Base-by-base conservation (phyloP, 2,113 vertebrate genomes). In the Ascaphus truei region DNA sequence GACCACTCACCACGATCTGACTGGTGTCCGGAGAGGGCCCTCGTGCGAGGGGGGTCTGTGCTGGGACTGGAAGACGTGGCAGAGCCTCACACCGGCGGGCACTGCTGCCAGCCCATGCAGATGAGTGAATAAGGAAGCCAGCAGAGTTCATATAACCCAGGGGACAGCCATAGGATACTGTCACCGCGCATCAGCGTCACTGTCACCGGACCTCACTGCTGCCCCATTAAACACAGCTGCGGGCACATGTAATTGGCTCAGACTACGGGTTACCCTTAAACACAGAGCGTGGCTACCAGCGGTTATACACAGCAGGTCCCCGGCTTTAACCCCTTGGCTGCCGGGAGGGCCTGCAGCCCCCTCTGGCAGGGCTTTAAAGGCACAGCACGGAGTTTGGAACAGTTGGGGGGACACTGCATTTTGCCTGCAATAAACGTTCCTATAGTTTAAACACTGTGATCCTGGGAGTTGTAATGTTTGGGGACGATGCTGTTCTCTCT, bases 121-220 rank as follows among this genome's bases (percentile, higher is more conserved):
- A 71, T 71, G 67, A 71, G 67, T 71, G 61, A 71, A 71, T 71
- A 71, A 71, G 67, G 59, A 71, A 71, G 67, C 45, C 67, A 37
- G 67, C 45, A 61, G 67, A 71, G 67, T 71, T 71, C 67, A 71
- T 57, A 71, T 71, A 71, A 71, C 67, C 67, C 67, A 61, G 56
- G 67, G 67, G 67, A 71, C 67, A 71, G 67, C 67, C 67, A 71
- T 61, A 71, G 67, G 67, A 71, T 57, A 71, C 67, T 71, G 67
- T 71, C 67, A 71, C 18, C 23, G 25, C 56, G 27, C n/a, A 71
- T 71, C 67, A 71, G 13, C 55, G 47, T 71, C 67, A 71, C 67
- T 71, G 67, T 71, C 67, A 71, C 57, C 61, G 67, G 55, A 71
- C 67, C 67, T 71, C 67, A 71, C 56, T 71, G 67, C 67, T 71